Base-by-base conservation (phyloP, 2,797 vertebrate genomes). In the Muscicapa striata region DNA sequence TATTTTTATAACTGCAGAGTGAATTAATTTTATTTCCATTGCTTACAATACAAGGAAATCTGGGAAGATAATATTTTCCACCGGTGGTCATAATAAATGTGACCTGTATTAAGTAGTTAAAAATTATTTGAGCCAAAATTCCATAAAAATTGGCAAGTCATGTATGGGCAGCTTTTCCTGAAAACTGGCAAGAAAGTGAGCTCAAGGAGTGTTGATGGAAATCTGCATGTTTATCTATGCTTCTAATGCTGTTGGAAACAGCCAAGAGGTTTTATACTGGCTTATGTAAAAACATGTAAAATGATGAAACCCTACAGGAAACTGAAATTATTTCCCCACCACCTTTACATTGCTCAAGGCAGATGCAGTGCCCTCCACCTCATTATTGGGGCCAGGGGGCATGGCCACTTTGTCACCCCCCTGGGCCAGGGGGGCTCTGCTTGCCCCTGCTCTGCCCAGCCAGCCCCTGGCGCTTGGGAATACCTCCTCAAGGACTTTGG, bases 11-110 rank as follows among this genome's bases (percentile, higher is more conserved):
- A 89, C 75, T 94, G 57, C 64, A 94, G 68, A 89, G 92, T 94
- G 62, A 90, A 94, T 90, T 89, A 54, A 81, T 89, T 95, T 61
- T 93, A 82, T 92, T 97, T 84, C 83, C 87, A 89, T 52, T 96
- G 87, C 74, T 95, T 89, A 78, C 32, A 89, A 46, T 55, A 41
- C 61, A 69, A 62, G 34, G 72, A 70, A 85, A 86, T 84, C 52
- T 74, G 80, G 94, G 82, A 88, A 90, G 68, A 57, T 93, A 74
- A 67, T 82, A 73, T 87, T 96, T 95, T 89, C 81, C 81, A 85
- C 62, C 59, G 68, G 69, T 90, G 52, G 73, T 89, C 70, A 74
- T 91, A 91, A 91, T 62, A 81, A 93, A 94, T 93, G 40, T 75
- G 89, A 84, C 89, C 68, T 89, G 36, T 68, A 85, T 85, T 90